A percentile compares a stretch with the other conserved stretches of the same genome.
phyloP scores from a whole-genome alignment of 2,113 vertebrate species.

The Calyptomena viridis region DNA sequence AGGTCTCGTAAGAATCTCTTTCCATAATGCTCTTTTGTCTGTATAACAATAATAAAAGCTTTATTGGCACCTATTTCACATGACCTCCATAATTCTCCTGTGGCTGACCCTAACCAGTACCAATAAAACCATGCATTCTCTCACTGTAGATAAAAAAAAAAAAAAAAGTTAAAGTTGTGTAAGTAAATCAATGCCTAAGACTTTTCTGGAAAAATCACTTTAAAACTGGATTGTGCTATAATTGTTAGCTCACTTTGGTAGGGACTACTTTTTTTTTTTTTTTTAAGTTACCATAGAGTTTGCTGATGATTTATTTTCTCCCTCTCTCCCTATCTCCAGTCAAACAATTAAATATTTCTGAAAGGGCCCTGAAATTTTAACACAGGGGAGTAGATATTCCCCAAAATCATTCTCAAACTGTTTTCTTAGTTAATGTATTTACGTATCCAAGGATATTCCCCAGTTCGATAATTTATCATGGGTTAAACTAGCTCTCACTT shows the following conservation, averaged over 20 bases:
- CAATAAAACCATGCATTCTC: conserved; percentile 46
- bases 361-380: not conserved
- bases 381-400: not conserved
- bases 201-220: not conserved
- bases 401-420: not conserved
- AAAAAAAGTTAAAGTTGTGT: not conserved
- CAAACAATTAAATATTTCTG: not conserved
- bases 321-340: not conserved
- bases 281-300: not conserved
- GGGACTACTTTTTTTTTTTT: not conserved
- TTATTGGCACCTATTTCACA: conserved; percentile 66
- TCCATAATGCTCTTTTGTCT: conserved; percentile 63
- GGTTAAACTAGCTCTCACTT: not conserved
- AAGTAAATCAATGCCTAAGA: not conserved
- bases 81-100: conserved; percentile 58
- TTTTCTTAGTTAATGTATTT: not conserved
- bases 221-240: not conserved
- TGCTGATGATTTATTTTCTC: not conserved
- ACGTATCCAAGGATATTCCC: not conserved
- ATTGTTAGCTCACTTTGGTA: not conserved
- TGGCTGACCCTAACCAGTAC: conserved; percentile 59
- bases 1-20: conserved; percentile 52
- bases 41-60: conserved; percentile 66
- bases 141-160: not conserved
- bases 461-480: not conserved